Conservation (phyloP, 1,140 invertebrate genomes). For the Drosophila ogumai region DNA sequence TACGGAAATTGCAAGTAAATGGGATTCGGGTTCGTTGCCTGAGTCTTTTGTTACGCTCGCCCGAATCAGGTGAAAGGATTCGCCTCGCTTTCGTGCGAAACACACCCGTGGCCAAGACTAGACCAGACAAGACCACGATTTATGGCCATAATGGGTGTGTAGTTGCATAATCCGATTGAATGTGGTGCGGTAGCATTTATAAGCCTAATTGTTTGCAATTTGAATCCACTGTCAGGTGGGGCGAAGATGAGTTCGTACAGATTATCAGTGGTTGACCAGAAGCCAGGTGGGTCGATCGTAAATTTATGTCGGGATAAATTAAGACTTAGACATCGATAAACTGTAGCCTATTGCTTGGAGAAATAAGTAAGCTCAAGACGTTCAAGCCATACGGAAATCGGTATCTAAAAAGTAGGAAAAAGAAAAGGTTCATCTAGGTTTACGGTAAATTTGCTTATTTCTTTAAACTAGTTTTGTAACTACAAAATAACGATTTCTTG, state of each 20-base stretch:
- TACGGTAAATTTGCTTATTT: no score
- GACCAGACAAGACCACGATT: slow-evolving; percentile 44
- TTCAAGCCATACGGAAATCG: not conserved
- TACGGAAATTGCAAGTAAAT: slow-evolving; percentile 54
- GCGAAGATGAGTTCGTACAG: slow-evolving; percentile 17
- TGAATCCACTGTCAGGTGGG: slow-evolving; percentile 54
- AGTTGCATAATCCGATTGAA: slow-evolving; percentile 58
- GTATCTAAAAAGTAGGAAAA: not conserved
- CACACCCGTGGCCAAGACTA: slow-evolving; percentile 60
- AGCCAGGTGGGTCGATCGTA: slow-evolving; percentile 11
- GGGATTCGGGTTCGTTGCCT: slow-evolving; percentile 67
- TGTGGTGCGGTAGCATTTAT: slow-evolving; percentile 67
- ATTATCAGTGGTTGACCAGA: slow-evolving; percentile 17
- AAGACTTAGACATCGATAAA: not conserved
- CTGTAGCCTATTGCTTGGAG: not conserved
- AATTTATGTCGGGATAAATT: slow-evolving; percentile 10
- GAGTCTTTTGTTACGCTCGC: slow-evolving; percentile 74
- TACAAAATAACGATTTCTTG: no score
- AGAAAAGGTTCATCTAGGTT: not conserved
- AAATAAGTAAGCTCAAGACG: not conserved
- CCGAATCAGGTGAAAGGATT: slow-evolving; percentile 68
- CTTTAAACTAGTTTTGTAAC: no score
- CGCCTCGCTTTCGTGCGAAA: slow-evolving; percentile 46
- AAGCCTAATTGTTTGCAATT: slow-evolving; percentile 70
- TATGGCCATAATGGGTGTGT: slow-evolving; percentile 58